phyloP scores from a whole-genome alignment of 2,888 invertebrate species.

The Pseudoips prasinana region DNA sequence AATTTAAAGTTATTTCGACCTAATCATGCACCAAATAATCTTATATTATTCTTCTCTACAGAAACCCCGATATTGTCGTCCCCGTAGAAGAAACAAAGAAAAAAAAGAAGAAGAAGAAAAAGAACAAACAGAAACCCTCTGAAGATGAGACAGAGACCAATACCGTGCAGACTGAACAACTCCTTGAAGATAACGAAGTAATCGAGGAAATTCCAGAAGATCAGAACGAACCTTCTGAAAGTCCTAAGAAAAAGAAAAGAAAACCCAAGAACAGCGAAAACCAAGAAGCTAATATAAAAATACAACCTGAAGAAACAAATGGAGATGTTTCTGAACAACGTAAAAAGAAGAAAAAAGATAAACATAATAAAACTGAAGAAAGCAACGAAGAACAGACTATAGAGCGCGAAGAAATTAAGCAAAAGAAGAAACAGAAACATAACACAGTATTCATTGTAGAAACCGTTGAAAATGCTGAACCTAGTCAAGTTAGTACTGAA shows the following conservation, averaged over 20 bases:
- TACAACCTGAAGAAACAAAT: constrained; percentile 9
- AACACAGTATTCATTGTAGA: constrained; percentile 46
- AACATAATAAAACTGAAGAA: constrained; percentile 8
- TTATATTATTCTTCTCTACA: constrained; percentile 29
- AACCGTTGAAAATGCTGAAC: constrained; percentile 35
- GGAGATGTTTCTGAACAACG: constrained; percentile 7
- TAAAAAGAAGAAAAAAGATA: constrained; percentile 24
- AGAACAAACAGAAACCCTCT: constrained; percentile 41
- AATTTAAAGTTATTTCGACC: too few species aligned
- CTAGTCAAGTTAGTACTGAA: constrained; percentile 38
- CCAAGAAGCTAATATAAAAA: constrained; percentile 2
- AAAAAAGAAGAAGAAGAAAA: constrained; percentile 67
- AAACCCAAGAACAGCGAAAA: constrained; percentile 6
- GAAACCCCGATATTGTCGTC: constrained; percentile 61
- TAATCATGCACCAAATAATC: too few species aligned
- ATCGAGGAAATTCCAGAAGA: neutral
- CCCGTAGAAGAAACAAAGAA: constrained; percentile 55
- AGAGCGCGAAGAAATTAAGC: constrained; percentile 19
- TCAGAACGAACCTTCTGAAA: neutral
- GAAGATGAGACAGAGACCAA: constrained; percentile 12
- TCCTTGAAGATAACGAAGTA: neutral
- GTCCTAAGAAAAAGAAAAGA: constrained; percentile 21
- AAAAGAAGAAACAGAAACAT: constrained; percentile 43
- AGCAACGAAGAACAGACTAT: constrained; percentile 1
- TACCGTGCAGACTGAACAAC: constrained; percentile 9